Evolutionary conservation across 2,113 vertebrate genomes (phyloP).

Genomic region (Mesitornis unicolor): DNA sequence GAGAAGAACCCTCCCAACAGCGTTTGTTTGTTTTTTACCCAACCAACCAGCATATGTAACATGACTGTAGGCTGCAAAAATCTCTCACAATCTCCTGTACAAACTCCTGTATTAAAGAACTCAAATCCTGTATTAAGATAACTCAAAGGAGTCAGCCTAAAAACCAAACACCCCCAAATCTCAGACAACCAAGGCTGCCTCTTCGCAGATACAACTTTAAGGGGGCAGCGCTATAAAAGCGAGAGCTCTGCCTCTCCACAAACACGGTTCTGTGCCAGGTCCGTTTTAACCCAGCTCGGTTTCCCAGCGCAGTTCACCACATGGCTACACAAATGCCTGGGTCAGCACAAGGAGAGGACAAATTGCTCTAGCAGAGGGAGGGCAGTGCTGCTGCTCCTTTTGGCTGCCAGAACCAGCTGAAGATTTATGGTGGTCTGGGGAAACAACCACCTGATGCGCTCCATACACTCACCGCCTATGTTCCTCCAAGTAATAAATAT

Average conservation of each 20-base stretch:
- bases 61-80: background rate
- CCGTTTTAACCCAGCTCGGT: constrained; percentile 3
- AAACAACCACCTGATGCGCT: constrained; percentile 28
- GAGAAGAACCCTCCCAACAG: background rate
- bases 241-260: background rate
- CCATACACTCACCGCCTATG: background rate
- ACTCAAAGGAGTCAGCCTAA: background rate
- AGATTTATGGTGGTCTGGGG: constrained; percentile 13
- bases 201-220: background rate
- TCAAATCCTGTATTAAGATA: background rate
- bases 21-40: background rate
- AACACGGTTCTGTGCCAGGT: constrained; percentile 43
- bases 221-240: background rate
- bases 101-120: background rate
- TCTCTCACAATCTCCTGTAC: background rate
- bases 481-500: background rate
- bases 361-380: constrained; percentile 7
- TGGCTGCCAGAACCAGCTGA: background rate
- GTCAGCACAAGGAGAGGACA: constrained; percentile 40
- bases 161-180: background rate
- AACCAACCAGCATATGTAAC: background rate
- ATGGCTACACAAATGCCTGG: background rate
- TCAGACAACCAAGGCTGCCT: background rate
- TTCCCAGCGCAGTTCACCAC: constrained; percentile 38
- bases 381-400: background rate